Base-by-base conservation (phyloP, 2,888 invertebrate species). In the Tridacna crocea region DNA sequence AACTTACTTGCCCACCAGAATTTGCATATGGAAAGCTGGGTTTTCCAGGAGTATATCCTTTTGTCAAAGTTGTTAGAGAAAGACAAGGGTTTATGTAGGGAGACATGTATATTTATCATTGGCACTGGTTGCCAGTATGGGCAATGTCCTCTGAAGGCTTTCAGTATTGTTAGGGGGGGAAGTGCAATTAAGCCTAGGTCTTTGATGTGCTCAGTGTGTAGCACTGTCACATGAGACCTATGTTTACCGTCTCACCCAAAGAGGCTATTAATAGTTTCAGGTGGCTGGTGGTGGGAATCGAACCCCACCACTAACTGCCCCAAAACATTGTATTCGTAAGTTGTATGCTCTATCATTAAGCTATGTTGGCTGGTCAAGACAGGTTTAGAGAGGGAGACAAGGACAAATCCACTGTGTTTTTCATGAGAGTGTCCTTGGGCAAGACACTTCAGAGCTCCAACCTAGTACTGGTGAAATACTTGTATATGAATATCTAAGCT, bases 11-110 rank as follows among this genome's bases (percentile, higher is more conserved):
- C 95, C 96, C 89, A 19, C 91, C 94, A 47, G 99, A 99, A 95
- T 98, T 96, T 94, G 99, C 98, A n/a, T 99, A 99, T 93, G 99
- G 99, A 60, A 96, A 97, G 84, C 96, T 97, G 91, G 99, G 99
- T 19, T 98, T 98, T 94, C 98, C 98, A 66, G 98, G 98, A 72
- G 92, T 96, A 95, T 95, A 95, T 95, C 95, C 95, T 95, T 95
- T 66, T 15, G 73, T 24, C 46, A 17, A 22, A 24, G 13, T 48
- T 17, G 55, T 65, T 55, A 13, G 12, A n/a, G 19, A 10, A 3
- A 19, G 46, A 48, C 48, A 17, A n/a, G 12, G 27, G 22, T 47
- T 75, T 22, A 63, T n/a, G n/a, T n/a, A 11, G 11, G 61, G 22
- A n/a, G 22, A 22, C 11, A 22, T 61, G 10, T 61, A 22, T 10